phyloP scores from a whole-genome alignment of 2,113 vertebrate species.

The Cacatua alba region DNA sequence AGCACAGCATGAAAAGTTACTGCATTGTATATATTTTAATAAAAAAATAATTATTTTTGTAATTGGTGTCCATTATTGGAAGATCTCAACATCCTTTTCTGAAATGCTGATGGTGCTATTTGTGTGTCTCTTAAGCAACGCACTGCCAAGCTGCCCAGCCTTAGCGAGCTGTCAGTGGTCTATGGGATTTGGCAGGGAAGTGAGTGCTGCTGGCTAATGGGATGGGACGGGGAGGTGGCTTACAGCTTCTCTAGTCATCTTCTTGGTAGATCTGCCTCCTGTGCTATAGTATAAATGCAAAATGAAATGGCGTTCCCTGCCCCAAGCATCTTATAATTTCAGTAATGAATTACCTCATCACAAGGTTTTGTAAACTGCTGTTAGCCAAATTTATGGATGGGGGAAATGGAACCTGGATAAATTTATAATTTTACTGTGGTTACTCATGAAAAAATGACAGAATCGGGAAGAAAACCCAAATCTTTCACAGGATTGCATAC shows the following conservation, averaged over 20 bases:
- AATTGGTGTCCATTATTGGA: neutral
- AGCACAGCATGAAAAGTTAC: neutral
- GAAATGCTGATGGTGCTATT: neutral
- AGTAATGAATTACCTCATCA: neutral
- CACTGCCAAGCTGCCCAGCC: neutral
- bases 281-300: neutral
- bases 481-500: neutral
- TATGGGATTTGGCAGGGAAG: neutral
- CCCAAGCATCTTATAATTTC: neutral
- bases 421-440: neutral
- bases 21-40: neutral
- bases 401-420: neutral
- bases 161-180: neutral
- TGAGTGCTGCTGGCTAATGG: neutral
- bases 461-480: neutral
- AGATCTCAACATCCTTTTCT: neutral
- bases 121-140: neutral
- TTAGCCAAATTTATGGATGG: neutral
- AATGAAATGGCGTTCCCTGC: neutral
- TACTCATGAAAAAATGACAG: neutral
- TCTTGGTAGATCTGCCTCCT: neutral
- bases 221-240: neutral
- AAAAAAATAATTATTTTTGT: neutral
- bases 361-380: neutral
- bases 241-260: neutral